These are phyloP conservation scores for Drosophila monieri DNA, from an alignment of 2,888 invertebrate species.

Conservation along the genomic window DNA sequence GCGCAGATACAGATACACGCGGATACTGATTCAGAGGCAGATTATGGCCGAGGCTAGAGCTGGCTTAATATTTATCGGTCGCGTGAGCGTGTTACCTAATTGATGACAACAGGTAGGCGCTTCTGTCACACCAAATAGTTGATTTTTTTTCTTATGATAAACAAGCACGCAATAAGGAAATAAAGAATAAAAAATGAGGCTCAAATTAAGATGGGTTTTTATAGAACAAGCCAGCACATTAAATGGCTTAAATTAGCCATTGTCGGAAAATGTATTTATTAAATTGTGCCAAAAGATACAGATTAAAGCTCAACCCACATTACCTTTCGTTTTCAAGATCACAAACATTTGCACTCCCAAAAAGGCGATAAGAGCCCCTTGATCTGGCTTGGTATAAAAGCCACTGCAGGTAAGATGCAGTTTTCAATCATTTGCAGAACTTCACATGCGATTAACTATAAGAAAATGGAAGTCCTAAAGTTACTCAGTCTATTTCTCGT, in stretches of 20 bases:
- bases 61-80: constrained; percentile 77
- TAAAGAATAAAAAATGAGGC: not conserved
- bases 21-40: constrained; percentile 12
- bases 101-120: constrained; percentile 83
- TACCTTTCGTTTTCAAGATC: constrained; percentile 30
- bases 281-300: not conserved
- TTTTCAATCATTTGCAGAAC: not conserved
- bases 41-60: constrained; percentile 18
- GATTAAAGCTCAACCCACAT: constrained; percentile 18
- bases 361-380: constrained; percentile 20
- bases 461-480: constrained; percentile 1
- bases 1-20: constrained; percentile 51
- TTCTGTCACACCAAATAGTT: constrained; percentile 69
- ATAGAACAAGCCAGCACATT: not conserved
- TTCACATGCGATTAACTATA: not conserved
- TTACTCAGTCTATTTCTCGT: not conserved
- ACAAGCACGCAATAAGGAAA: constrained; percentile 56
- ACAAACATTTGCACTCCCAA: constrained; percentile 24
- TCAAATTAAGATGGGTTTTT: too few relatives aligned
- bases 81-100: constrained; percentile 83
- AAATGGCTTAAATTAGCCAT: constrained; percentile 31
- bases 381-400: constrained; percentile 19
- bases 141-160: constrained; percentile 53
- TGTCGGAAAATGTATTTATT: not conserved
- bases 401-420: not conserved